Conservation (phyloP, 1,140 invertebrate species). For the Leptopilina clavipes region DNA sequence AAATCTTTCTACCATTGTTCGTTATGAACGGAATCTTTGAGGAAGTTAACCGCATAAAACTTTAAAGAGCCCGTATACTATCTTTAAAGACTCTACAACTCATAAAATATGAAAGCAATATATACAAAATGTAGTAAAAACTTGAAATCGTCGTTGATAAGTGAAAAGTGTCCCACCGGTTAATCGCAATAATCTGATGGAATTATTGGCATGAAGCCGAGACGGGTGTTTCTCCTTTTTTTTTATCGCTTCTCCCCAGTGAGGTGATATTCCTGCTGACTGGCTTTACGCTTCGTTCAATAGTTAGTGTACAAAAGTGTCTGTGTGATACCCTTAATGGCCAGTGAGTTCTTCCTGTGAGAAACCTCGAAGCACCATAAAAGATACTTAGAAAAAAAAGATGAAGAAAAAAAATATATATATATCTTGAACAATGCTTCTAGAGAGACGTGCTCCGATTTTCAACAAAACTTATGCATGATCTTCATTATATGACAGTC, state of each 20-base stretch:
- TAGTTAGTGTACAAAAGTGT: constrained; percentile 12
- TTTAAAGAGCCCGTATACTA: no score
- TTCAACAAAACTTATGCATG: constrained; percentile 12
- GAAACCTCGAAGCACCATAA: background rate
- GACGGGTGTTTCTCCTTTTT: background rate
- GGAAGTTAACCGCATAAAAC: no score
- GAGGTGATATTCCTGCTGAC: constrained; percentile 11
- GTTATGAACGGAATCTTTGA: no score
- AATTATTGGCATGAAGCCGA: constrained; percentile 4
- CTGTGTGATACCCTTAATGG: background rate
- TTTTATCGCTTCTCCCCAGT: background rate
- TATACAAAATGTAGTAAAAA: no score
- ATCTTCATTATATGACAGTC: background rate
- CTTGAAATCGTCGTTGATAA: background rate
- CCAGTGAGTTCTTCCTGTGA: background rate
- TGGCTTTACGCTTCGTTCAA: background rate
- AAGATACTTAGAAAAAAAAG: constrained; percentile 2
- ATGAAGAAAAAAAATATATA: background rate
- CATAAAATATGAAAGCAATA: no score
- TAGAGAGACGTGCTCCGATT: background rate
- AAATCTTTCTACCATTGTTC: no score
- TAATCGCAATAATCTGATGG: constrained; percentile 7
- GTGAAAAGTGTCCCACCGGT: background rate
- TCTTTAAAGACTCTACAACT: no score
- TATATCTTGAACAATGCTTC: background rate